Conservation (phyloP, 1,140 invertebrate species). For the Hyphantria cunea region DNA sequence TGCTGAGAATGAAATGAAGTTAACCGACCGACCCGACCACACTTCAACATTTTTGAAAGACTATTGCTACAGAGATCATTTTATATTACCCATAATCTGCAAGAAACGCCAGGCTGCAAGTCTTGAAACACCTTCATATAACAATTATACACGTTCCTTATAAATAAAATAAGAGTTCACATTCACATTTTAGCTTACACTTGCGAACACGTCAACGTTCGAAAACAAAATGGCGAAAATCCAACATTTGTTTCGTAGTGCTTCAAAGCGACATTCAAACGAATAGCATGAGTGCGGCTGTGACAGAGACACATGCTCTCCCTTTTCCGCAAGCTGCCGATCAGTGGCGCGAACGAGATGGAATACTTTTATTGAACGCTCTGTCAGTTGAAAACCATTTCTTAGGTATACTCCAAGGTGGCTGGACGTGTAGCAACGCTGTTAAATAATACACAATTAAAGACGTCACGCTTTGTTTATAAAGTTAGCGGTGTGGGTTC, state of each 20-base stretch:
- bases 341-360: slow-evolving; percentile 11
- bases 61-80: not conserved
- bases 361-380: slow-evolving; percentile 3
- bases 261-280: not conserved
- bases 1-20: no score
- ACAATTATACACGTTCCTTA: slow-evolving; percentile 1
- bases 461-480: no score
- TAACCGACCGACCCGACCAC: no score
- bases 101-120: not conserved
- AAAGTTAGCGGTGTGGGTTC: no score
- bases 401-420: no score
- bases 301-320: not conserved
- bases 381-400: slow-evolving; percentile 5
- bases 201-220: slow-evolving; percentile 44
- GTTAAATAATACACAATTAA: not conserved
- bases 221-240: slow-evolving; percentile 61
- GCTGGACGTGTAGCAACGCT: not conserved
- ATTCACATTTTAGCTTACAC: slow-evolving; percentile 35
- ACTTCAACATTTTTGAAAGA: no score
- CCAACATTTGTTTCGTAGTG: not conserved
- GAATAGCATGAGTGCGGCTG: not conserved
- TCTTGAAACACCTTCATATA: slow-evolving; percentile 3
- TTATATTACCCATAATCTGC: slow-evolving; percentile 13
- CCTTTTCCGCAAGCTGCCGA: not conserved
- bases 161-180: slow-evolving; percentile 6